These are phyloP conservation scores for Sinonovacula constricta DNA, from an alignment of 1,140 invertebrate species.

Conservation along the genomic window DNA sequence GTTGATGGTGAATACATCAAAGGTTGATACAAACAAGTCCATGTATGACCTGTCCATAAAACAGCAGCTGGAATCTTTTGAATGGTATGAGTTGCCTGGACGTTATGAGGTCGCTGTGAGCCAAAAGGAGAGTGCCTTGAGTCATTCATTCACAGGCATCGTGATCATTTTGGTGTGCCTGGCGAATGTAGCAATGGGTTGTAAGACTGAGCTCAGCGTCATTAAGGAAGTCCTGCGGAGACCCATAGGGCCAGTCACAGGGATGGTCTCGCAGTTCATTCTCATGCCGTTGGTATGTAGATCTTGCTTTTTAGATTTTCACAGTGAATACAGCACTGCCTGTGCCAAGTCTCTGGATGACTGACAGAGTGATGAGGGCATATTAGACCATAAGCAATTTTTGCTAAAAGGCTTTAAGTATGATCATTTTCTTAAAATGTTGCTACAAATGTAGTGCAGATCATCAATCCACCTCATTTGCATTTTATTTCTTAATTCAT, in stretches of 20 bases:
- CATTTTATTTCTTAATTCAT: no score
- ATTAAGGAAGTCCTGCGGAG: slow-evolving; percentile 74
- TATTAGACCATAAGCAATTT: no score
- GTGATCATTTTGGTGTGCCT: slow-evolving; percentile 73
- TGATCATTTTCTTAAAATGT: no score
- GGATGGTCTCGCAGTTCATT: slow-evolving; percentile 78
- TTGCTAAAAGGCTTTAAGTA: no score
- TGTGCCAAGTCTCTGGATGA: no score
- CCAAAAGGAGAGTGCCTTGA: slow-evolving; percentile 60
- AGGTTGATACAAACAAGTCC: slow-evolving; percentile 20
- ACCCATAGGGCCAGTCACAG: slow-evolving; percentile 77
- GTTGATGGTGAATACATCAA: slow-evolving; percentile 44
- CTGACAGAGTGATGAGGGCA: no score
- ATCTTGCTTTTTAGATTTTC: no score
- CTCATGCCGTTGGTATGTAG: slow-evolving; percentile 79
- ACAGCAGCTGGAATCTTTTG: slow-evolving; percentile 2
- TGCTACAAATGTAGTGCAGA: no score
- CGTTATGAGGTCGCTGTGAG: slow-evolving; percentile 64
- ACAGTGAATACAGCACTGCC: no score
- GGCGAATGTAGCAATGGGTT: slow-evolving; percentile 78
- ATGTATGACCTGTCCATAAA: slow-evolving; percentile 6
- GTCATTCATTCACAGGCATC: slow-evolving; percentile 71
- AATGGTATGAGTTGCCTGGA: slow-evolving; percentile 54
- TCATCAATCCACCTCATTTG: no score
- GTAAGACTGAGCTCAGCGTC: slow-evolving; percentile 76